Base-by-base conservation (phyloP, 2,113 vertebrate genomes). In the Neodon shergylaensis region DNA sequence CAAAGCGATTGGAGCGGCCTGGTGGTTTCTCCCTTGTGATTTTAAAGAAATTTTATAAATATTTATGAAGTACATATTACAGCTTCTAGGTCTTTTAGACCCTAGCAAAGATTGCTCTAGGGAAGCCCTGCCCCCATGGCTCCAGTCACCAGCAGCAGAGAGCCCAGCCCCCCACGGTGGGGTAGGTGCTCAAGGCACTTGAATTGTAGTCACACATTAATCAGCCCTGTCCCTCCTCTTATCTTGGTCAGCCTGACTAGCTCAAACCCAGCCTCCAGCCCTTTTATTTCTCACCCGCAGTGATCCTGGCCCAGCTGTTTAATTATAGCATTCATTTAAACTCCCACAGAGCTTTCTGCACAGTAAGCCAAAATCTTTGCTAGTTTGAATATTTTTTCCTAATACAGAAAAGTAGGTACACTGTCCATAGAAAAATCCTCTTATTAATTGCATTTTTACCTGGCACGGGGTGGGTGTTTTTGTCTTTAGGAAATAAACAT, bases 191-290 rank as follows among this genome's bases (percentile, higher is more conserved):
- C 83, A 49, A 47, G 31, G 63, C 83, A 68, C 63, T 86, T 68
- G 83, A 86, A 86, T 86, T 86, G 47, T 86, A 86, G 83, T 68
- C 42, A 86, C 83, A 86, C 83, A 86, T 86, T 86, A 86, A 86
- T 86, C 42, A 49, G 63, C 63, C 63, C 31, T 49, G 63, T 47
- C 31, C 39, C 42, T 86, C 42, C 16, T 65, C 82, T 86, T 68
- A 68, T 49, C 83, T 68, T 68, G 83, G 28, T 86, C 42, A 47
- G 83, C 31, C 36, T 12, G 28, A 21, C 42, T 68, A 13, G 49
- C 28, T 68, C 63, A 68, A 7, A 12, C 42, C 54, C 42, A 49
- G 63, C 83, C 42, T 36, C 42, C 33, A 68, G 63, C 10, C 17
- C 83, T 86, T 47, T 86, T 68, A 49, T 68, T 68, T 86, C 63